Percentiles rank a stretch among this genome's conserved stretches.
Conservation (phyloP, 2,797 vertebrate genomes). For the Eleutherodactylus coqui region DNA sequence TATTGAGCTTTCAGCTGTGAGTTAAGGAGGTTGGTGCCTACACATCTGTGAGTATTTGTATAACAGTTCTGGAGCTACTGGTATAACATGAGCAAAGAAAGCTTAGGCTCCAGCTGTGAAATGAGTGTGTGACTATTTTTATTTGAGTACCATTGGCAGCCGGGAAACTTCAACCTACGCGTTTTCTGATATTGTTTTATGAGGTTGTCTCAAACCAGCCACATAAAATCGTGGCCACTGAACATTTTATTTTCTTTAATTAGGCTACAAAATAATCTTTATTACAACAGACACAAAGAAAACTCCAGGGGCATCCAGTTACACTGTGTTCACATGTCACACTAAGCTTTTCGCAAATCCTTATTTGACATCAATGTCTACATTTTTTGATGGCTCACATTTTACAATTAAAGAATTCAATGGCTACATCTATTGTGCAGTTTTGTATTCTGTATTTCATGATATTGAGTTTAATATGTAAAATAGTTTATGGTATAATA, state of each 20-base stretch:
- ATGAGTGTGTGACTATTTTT: constrained; percentile 69
- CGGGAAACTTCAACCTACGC: constrained; percentile 64
- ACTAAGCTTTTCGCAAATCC: neutral
- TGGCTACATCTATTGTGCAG: neutral
- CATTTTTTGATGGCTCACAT: constrained; percentile 9
- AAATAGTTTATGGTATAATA: neutral
- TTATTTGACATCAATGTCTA: constrained; percentile 20
- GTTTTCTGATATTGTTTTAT: constrained; percentile 63
- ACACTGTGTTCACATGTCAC: constrained; percentile 30
- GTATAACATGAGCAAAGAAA: constrained; percentile 40
- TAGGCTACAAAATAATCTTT: constrained; percentile 65
- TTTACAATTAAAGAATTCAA: neutral
- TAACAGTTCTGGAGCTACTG: constrained; percentile 16
- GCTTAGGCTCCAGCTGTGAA: constrained; percentile 73
- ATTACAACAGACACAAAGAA: constrained; percentile 55
- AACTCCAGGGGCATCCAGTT: constrained; percentile 19
- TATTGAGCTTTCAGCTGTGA: neutral
- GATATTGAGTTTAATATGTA: neutral
- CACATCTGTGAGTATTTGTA: constrained; percentile 46
- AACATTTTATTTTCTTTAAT: constrained; percentile 65
- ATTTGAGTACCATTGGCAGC: constrained; percentile 68
- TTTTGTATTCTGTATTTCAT: neutral
- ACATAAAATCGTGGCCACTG: constrained; percentile 66
- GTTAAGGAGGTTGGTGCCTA: neutral
- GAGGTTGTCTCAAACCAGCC: constrained; percentile 65